A percentile compares a stretch with the other conserved stretches of the same genome.
Conservation (phyloP, 2,113 vertebrate species). For the Mesocricetus auratus region DNA sequence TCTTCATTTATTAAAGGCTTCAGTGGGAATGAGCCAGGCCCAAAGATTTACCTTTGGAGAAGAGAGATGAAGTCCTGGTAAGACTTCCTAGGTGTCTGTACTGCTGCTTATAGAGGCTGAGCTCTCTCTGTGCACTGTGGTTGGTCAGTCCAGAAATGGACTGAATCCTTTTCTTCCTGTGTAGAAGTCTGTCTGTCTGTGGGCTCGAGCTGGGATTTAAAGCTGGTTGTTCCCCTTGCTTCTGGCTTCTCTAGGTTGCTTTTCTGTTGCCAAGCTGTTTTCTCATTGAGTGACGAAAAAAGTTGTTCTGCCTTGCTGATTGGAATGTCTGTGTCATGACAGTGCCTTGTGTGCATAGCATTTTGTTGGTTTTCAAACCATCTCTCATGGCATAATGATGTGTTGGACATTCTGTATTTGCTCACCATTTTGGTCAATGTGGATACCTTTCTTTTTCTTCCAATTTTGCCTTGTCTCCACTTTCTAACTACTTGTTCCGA, state of each 20-base stretch:
- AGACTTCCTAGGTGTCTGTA: slow-evolving; percentile 80
- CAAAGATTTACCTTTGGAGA: slow-evolving; percentile 83
- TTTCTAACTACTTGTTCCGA: slow-evolving; percentile 3
- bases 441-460: slow-evolving; percentile 13
- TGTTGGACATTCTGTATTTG: slow-evolving; percentile 53
- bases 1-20: slow-evolving; percentile 83
- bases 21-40: slow-evolving; percentile 82
- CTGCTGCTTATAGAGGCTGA: slow-evolving; percentile 75
- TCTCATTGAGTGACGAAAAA: slow-evolving; percentile 53
- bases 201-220: slow-evolving; percentile 66
- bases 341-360: slow-evolving; percentile 29
- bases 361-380: slow-evolving; percentile 45
- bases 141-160: slow-evolving; percentile 65
- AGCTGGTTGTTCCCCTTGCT: slow-evolving; percentile 64
- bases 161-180: slow-evolving; percentile 54
- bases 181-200: slow-evolving; percentile 75
- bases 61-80: slow-evolving; percentile 81
- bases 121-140: slow-evolving; percentile 79
- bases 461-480: not conserved
- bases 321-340: slow-evolving; percentile 54
- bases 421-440: slow-evolving; percentile 26
- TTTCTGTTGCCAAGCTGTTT: slow-evolving; percentile 79
- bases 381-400: slow-evolving; percentile 41
- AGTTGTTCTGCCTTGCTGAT: slow-evolving; percentile 56
- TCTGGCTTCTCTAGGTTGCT: slow-evolving; percentile 65